Conservation (phyloP, 2,113 vertebrate genomes). For the Bombycilla garrulus region DNA sequence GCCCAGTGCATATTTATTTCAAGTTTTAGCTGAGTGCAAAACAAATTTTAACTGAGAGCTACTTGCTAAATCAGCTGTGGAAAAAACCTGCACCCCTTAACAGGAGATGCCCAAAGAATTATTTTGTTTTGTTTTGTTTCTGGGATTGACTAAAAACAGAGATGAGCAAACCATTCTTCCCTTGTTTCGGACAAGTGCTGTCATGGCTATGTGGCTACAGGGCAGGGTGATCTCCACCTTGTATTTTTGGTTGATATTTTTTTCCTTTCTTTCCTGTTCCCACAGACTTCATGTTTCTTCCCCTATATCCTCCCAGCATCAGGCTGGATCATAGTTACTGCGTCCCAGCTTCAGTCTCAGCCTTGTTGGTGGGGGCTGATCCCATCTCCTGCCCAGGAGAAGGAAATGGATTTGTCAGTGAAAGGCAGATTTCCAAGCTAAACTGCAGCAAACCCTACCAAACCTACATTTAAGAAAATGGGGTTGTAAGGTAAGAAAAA, state of each 20-base stretch:
- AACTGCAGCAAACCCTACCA: neutral
- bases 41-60: neutral
- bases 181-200: neutral
- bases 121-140: neutral
- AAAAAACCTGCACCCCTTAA: neutral
- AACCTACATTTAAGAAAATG: neutral
- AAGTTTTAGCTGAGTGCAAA: neutral
- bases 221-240: neutral
- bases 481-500: neutral
- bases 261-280: neutral
- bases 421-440: neutral
- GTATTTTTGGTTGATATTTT: neutral
- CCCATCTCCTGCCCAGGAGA: neutral
- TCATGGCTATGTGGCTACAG: neutral
- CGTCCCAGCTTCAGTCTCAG: neutral
- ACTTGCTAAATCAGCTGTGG: neutral
- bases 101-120: neutral
- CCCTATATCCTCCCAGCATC: neutral
- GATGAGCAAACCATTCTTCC: neutral
- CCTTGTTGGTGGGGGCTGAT: accelerated
- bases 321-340: neutral
- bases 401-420: neutral
- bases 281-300: neutral
- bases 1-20: neutral
- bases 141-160: neutral